Evolutionary conservation across 2,113 vertebrate genomes (phyloP).

Genomic region (Phainopepla nitens): DNA sequence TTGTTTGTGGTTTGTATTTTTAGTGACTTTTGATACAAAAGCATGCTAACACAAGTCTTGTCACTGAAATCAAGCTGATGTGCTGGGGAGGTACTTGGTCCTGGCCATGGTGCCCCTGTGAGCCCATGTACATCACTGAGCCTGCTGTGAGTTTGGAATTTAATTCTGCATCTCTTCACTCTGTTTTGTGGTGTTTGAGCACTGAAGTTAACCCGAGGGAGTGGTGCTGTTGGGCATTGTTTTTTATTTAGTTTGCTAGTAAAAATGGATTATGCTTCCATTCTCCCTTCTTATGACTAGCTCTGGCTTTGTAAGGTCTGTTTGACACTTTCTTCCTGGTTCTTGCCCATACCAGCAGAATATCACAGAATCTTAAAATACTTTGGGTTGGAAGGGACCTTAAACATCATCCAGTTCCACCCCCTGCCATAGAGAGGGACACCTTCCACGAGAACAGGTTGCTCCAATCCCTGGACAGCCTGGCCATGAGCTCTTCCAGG

Average conservation of each 20-base stretch:
- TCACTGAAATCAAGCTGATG: background rate
- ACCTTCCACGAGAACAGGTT: background rate
- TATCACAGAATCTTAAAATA: background rate
- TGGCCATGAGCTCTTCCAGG: background rate
- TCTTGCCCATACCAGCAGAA: background rate
- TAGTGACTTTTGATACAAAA: background rate
- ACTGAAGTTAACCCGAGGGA: background rate
- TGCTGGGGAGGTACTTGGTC: background rate
- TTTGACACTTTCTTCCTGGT: background rate
- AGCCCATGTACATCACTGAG: background rate
- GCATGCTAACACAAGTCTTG: background rate
- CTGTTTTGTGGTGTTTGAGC: background rate
- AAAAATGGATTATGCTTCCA: background rate
- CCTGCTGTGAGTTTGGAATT: background rate
- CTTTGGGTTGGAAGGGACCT: background rate
- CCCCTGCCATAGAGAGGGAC: background rate
- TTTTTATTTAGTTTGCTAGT: background rate
- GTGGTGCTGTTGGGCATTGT: background rate
- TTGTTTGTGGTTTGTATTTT: constrained; percentile 79
- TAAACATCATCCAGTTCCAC: background rate
- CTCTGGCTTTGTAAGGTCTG: background rate
- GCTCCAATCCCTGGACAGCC: background rate
- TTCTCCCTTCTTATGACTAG: background rate
- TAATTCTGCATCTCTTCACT: background rate
- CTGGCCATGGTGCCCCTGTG: accelerated